Evolutionary conservation across 2,797 vertebrate genomes (phyloP).

Genomic region (Discoglossus pictus): DNA sequence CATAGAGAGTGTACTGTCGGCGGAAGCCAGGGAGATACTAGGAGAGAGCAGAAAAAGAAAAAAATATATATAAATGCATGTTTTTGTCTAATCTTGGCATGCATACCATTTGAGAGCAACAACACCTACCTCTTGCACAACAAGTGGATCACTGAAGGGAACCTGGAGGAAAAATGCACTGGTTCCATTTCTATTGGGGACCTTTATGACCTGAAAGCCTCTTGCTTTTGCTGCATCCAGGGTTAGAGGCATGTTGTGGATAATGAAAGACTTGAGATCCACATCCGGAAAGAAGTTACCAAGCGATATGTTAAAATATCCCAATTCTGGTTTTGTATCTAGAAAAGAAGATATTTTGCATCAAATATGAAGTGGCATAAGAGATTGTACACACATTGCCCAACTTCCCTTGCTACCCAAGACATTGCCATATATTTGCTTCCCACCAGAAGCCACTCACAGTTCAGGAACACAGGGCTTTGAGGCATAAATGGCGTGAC

Average conservation of each 20-base stretch:
- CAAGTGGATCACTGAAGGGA: slow-evolving; percentile 57
- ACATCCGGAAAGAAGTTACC: slow-evolving; percentile 66
- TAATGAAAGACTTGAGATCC: slow-evolving; percentile 46
- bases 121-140: slow-evolving; percentile 58
- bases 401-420: too few relatives aligned
- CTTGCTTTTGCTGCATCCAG: neutral
- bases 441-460: slow-evolving; percentile 26
- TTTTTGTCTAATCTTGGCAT: too few relatives aligned
- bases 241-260: slow-evolving; percentile 50
- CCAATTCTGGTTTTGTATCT: slow-evolving; percentile 59
- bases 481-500: slow-evolving; percentile 7
- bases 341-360: too few relatives aligned
- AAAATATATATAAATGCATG: too few relatives aligned
- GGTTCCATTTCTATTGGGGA: slow-evolving; percentile 54
- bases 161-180: slow-evolving; percentile 63
- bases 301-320: slow-evolving; percentile 60
- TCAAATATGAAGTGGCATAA: neutral
- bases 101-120: neutral
- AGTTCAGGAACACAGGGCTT: slow-evolving; percentile 6
- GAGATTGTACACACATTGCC: too few relatives aligned
- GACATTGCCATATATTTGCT: too few relatives aligned
- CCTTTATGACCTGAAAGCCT: neutral
- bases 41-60: neutral
- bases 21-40: slow-evolving; percentile 57
- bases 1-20: slow-evolving; percentile 57